Percentiles rank a stretch among this genome's conserved stretches.
Conservation (phyloP, 2,113 vertebrate genomes). For the Microcebus griseorufus region DNA sequence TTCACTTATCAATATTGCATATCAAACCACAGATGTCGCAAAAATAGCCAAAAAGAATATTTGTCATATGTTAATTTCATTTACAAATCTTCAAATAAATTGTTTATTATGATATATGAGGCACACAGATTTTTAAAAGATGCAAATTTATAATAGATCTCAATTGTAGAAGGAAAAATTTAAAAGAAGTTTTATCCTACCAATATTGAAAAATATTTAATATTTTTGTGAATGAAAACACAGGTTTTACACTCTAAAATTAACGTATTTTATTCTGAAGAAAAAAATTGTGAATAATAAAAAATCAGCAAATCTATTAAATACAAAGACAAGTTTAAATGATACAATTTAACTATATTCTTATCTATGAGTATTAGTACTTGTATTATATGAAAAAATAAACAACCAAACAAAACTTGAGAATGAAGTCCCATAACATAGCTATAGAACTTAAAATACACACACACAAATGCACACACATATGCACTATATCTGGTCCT, state of each 20-base stretch:
- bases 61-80: not conserved
- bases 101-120: not conserved
- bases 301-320: not conserved
- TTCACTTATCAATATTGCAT: not conserved
- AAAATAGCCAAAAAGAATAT: not conserved
- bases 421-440: not conserved
- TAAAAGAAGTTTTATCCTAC: not conserved
- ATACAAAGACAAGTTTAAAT: not conserved
- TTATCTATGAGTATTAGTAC: not conserved
- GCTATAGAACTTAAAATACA: not conserved
- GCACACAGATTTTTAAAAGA: not conserved
- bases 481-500: not conserved
- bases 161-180: not conserved
- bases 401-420: not conserved
- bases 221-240: not conserved
- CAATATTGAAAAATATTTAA: not conserved
- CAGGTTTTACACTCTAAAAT: not conserved
- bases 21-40: not conserved
- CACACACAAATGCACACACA: not conserved
- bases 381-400: not conserved
- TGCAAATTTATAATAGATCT: not conserved
- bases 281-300: not conserved
- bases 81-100: not conserved
- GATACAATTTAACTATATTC: not conserved
- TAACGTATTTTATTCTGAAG: not conserved